These are phyloP conservation scores for Campylomormyrus numenius DNA, from an alignment of 2,113 vertebrate genomes.

Conservation along the genomic window DNA sequence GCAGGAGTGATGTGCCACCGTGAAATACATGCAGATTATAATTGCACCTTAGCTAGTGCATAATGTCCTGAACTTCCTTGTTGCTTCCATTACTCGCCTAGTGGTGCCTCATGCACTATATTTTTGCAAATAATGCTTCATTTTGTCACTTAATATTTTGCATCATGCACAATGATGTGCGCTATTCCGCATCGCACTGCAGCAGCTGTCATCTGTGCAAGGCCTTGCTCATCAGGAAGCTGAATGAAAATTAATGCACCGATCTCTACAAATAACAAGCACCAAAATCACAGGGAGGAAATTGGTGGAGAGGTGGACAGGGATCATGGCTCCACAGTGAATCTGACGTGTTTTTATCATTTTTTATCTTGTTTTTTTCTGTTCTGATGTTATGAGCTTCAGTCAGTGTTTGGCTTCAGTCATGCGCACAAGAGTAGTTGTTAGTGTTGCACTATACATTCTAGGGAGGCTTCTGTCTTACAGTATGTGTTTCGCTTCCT, in stretches of 20 bases:
- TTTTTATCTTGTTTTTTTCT: not conserved
- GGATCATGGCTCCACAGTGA: not conserved
- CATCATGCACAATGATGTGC: not conserved
- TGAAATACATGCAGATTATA: conserved; percentile 41
- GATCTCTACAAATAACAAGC: not conserved
- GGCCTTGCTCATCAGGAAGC: not conserved
- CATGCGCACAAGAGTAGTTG: not conserved
- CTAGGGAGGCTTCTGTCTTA: not conserved
- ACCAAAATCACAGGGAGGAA: not conserved
- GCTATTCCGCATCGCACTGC: not conserved
- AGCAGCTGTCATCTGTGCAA: not conserved
- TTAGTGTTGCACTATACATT: not conserved
- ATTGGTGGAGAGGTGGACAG: not conserved
- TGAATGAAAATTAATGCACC: not conserved
- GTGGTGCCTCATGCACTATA: not conserved
- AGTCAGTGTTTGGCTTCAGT: not conserved
- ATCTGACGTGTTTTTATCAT: not conserved
- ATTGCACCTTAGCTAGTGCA: conserved; percentile 42
- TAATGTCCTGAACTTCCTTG: conserved; percentile 45
- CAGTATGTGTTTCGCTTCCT: not conserved
- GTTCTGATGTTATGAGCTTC: not conserved
- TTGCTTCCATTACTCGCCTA: not conserved
- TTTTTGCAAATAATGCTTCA: not conserved
- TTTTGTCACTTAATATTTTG: not conserved
- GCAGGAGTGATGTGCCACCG: conserved; percentile 10